These are phyloP conservation scores for Rhineura floridana DNA, from an alignment of 2,113 vertebrate species.

Conservation along the genomic window DNA sequence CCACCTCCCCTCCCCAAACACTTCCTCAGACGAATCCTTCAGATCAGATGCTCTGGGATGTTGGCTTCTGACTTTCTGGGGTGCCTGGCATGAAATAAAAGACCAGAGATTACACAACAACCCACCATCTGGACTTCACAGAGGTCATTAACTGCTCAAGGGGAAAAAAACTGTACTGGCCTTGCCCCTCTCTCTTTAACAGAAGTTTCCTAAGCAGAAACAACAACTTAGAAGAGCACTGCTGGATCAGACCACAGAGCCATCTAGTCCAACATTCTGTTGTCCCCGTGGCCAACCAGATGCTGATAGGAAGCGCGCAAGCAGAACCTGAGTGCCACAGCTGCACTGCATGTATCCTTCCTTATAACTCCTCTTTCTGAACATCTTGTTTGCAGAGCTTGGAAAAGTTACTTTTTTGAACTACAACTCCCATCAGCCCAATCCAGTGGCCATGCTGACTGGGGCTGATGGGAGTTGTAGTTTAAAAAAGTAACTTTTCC, in stretches of 20 bases:
- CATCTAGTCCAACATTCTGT: too few relatives aligned
- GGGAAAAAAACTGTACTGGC: not conserved
- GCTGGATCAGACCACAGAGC: too few relatives aligned
- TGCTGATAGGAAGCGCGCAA: too few relatives aligned
- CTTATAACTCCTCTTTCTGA: not conserved
- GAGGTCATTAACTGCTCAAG: not conserved
- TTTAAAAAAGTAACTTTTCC: too few relatives aligned
- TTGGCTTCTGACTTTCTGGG: not conserved
- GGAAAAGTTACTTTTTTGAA: too few relatives aligned
- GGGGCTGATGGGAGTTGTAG: too few relatives aligned
- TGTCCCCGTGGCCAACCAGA: too few relatives aligned
- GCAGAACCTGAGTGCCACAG: too few relatives aligned
- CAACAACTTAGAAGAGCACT: too few relatives aligned
- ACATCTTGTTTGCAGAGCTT: too few relatives aligned
- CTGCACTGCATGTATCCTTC: not conserved
- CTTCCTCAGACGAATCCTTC: not conserved
- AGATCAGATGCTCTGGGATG: not conserved
- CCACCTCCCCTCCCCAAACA: not conserved
- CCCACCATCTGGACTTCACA: not conserved
- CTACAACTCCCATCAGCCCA: too few relatives aligned
- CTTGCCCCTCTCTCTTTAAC: not conserved
- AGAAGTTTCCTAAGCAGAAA: not conserved
- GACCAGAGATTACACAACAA: not conserved
- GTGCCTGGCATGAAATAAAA: not conserved
- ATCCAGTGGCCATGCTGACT: too few relatives aligned